Percentiles rank a stretch among this genome's conserved stretches.
Evolutionary conservation across 2,888 invertebrate species (phyloP).

Genomic region (Bedellia somnulentella): DNA sequence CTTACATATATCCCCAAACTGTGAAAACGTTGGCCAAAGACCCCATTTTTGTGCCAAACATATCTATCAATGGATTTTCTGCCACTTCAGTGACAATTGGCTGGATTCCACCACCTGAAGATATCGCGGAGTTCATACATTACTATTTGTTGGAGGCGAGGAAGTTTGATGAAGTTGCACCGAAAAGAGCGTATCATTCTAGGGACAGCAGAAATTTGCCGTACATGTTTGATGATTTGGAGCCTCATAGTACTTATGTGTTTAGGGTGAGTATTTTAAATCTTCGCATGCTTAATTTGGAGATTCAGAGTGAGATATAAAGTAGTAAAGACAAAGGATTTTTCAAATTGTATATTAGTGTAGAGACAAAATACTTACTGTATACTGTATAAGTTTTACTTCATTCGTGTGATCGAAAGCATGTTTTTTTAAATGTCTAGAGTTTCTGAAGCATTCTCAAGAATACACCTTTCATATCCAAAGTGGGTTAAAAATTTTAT

Average conservation of each 20-base stretch:
- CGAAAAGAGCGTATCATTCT: constrained; percentile 65
- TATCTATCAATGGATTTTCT: constrained; percentile 71
- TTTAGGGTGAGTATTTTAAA: constrained; percentile 63
- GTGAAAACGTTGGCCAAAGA: constrained; percentile 70
- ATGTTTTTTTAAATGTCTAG: too few species aligned
- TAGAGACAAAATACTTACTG: too few species aligned
- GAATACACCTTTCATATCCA: too few species aligned
- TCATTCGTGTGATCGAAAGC: too few species aligned
- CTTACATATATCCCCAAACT: constrained; percentile 47
- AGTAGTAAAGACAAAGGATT: too few species aligned
- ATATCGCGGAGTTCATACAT: constrained; percentile 71
- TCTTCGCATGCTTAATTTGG: too few species aligned
- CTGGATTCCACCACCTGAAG: constrained; percentile 70
- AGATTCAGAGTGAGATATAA: too few species aligned
- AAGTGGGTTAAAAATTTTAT: too few species aligned
- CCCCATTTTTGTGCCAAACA: constrained; percentile 77
- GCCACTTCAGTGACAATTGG: constrained; percentile 79
- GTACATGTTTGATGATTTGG: constrained; percentile 77
- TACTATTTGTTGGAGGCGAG: constrained; percentile 72
- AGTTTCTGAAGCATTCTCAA: too few species aligned
- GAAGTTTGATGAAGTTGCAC: constrained; percentile 51
- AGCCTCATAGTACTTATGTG: constrained; percentile 77
- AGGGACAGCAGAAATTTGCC: constrained; percentile 67
- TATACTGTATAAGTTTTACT: too few species aligned
- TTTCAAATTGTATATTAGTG: too few species aligned